Conservation (phyloP, 2,888 invertebrate genomes). For the Cremastobaeus sp. region DNA sequence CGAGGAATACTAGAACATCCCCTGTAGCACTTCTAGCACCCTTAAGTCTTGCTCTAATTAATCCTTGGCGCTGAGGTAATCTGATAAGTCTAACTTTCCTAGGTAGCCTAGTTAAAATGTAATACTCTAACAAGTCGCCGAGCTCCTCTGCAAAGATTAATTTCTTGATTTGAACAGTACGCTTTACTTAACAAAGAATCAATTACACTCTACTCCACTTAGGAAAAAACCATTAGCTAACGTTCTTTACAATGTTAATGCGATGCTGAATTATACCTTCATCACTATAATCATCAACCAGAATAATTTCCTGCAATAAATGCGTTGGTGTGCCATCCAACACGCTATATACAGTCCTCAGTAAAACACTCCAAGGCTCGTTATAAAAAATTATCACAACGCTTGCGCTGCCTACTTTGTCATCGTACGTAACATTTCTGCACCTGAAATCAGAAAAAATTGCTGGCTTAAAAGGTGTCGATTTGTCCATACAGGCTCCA, state of each 20-base stretch:
- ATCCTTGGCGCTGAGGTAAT: slow-evolving; percentile 86
- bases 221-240: too few species aligned
- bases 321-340: slow-evolving; percentile 85
- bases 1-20: slow-evolving; percentile 90
- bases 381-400: slow-evolving; percentile 94
- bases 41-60: slow-evolving; percentile 92
- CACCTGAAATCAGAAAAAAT: slow-evolving; percentile 79
- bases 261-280: slow-evolving; percentile 78
- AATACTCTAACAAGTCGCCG: slow-evolving; percentile 89
- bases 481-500: too few species aligned
- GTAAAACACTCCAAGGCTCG: slow-evolving; percentile 91
- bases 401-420: slow-evolving; percentile 84
- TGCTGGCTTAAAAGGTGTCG: too few species aligned
- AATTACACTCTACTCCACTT: too few species aligned
- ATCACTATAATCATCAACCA: slow-evolving; percentile 96
- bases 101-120: slow-evolving; percentile 86
- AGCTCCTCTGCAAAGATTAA: slow-evolving; percentile 81
- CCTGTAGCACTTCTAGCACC: slow-evolving; percentile 91
- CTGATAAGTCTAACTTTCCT: slow-evolving; percentile 86
- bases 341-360: slow-evolving; percentile 94
- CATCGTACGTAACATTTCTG: slow-evolving; percentile 81
- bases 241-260: background rate
- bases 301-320: slow-evolving; percentile 92
- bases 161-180: too few species aligned
- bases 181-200: too few species aligned